phyloP scores from a whole-genome alignment of 2,888 invertebrate genomes.

The Epistrophe grossulariae region DNA sequence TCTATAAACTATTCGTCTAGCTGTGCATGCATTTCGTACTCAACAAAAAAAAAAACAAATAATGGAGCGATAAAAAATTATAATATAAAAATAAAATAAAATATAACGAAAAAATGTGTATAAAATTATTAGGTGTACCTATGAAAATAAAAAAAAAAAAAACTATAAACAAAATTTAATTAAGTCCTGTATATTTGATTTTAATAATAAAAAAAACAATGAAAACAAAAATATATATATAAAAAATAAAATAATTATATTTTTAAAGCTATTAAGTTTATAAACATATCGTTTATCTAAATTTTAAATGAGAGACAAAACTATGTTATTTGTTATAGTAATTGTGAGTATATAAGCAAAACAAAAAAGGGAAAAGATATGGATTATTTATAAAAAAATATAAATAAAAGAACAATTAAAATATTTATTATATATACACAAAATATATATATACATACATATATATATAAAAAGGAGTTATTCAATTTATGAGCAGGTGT shows the following conservation, averaged over 20 bases:
- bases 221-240: neutral
- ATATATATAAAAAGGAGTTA: slow-evolving; percentile 45
- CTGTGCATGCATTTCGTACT: slow-evolving; percentile 64
- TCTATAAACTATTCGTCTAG: slow-evolving; percentile 45
- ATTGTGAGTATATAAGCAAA: slow-evolving; percentile 58
- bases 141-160: slow-evolving; percentile 23
- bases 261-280: slow-evolving; percentile 72
- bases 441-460: slow-evolving; percentile 50
- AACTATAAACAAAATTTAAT: slow-evolving; percentile 21
- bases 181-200: slow-evolving; percentile 69
- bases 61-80: slow-evolving; percentile 38
- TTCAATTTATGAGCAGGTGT: slow-evolving; percentile 58
- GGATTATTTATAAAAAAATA: slow-evolving; percentile 48
- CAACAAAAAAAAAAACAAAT: slow-evolving; percentile 35
- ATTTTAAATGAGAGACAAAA: slow-evolving; percentile 75
- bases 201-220: slow-evolving; percentile 42
- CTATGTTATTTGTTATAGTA: slow-evolving; percentile 69
- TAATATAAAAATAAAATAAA: slow-evolving; percentile 13
- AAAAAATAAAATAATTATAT: slow-evolving; percentile 40
- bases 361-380: slow-evolving; percentile 33
- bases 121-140: slow-evolving; percentile 57
- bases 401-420: slow-evolving; percentile 36
- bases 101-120: slow-evolving; percentile 48
- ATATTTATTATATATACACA: slow-evolving; percentile 40
- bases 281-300: slow-evolving; percentile 75